phyloP scores from a whole-genome alignment of 2,888 invertebrate species.

The Caenorhabditis parvicauda region DNA sequence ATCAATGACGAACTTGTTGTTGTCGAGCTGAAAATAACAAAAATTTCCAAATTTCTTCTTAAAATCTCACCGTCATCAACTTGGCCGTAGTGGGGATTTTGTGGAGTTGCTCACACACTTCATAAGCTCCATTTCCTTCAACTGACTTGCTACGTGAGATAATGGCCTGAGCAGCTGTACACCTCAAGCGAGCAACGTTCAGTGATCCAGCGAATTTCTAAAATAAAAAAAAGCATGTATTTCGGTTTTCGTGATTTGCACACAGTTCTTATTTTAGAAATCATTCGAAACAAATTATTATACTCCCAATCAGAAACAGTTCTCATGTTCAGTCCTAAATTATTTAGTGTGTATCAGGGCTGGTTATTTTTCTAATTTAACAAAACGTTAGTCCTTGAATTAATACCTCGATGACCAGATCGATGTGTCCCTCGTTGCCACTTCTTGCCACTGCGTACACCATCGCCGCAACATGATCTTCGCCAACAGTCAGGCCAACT shows the following conservation, averaged over 20 bases:
- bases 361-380: no score
- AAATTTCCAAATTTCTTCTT: neutral
- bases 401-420: slow-evolving; percentile 17
- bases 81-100: slow-evolving; percentile 25
- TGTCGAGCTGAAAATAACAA: slow-evolving; percentile 12
- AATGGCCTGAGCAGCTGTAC: slow-evolving; percentile 23
- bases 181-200: slow-evolving; percentile 25
- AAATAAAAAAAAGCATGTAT: neutral
- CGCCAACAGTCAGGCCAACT: slow-evolving; percentile 11
- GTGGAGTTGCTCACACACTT: slow-evolving; percentile 19
- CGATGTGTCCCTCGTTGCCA: slow-evolving; percentile 15
- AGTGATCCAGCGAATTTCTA: slow-evolving; percentile 16
- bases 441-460: slow-evolving; percentile 23
- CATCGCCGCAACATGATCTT: slow-evolving; percentile 24
- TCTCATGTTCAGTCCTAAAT: neutral
- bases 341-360: no score
- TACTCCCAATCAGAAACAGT: neutral
- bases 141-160: slow-evolving; percentile 16
- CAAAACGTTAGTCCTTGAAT: no score
- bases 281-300: no score
- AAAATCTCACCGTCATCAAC: slow-evolving; percentile 7
- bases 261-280: no score
- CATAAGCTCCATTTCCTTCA: slow-evolving; percentile 15
- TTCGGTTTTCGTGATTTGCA: no score
- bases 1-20: slow-evolving; percentile 15